Conservation (phyloP, 2,888 invertebrate species). For the Drosophila antonietae region DNA sequence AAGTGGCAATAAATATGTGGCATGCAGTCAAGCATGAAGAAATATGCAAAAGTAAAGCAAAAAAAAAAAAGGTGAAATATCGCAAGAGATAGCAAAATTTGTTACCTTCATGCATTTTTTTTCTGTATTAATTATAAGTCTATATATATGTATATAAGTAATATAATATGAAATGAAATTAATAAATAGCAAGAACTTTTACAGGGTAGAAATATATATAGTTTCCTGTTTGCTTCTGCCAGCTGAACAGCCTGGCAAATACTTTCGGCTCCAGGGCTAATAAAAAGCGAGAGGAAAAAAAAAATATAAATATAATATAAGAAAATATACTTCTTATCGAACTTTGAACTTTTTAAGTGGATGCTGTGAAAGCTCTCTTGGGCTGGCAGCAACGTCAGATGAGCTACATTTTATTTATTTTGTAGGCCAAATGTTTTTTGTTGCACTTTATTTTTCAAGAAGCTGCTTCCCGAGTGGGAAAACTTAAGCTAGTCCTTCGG, state of each 20-base stretch:
- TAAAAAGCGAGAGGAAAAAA: background rate
- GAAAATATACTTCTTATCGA: constrained; percentile 1
- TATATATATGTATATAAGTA: background rate
- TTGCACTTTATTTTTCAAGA: background rate
- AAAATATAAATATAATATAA: background rate
- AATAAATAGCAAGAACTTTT: constrained; percentile 2
- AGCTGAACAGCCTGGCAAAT: background rate
- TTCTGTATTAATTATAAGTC: constrained; percentile 22
- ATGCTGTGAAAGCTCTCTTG: constrained; percentile 1
- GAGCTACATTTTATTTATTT: background rate
- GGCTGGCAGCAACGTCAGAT: background rate
- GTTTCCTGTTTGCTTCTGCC: background rate
- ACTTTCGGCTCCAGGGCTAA: background rate
- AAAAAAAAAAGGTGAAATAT: constrained; percentile 25
- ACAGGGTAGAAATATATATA: background rate
- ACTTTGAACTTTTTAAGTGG: constrained; percentile 2
- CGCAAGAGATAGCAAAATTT: constrained; percentile 32
- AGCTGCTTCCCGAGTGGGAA: background rate
- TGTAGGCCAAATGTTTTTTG: background rate
- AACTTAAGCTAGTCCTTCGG: background rate
- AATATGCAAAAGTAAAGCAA: constrained; percentile 16
- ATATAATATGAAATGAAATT: background rate
- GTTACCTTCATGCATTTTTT: background rate
- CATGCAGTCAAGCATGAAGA: constrained; percentile 36
- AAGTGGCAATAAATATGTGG: constrained; percentile 53